These are phyloP conservation scores for Drosophila pandora DNA, from an alignment of 1,140 invertebrate genomes.

Conservation along the genomic window DNA sequence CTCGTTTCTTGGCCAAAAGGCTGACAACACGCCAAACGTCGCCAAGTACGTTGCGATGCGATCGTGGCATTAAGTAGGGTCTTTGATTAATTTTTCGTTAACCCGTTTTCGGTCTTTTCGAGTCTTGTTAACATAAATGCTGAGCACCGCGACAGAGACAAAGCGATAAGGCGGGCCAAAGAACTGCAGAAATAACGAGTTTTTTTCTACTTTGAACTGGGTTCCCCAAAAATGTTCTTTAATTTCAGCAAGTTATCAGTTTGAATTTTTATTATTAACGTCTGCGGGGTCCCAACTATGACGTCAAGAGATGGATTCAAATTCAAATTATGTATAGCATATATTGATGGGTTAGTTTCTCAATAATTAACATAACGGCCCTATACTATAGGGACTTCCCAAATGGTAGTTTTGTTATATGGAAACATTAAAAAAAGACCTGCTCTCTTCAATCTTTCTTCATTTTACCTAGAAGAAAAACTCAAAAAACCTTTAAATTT, in stretches of 20 bases:
- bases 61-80: constrained; percentile 39
- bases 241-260: constrained; percentile 17
- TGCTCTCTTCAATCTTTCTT: no score
- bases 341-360: neutral
- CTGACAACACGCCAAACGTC: constrained; percentile 57
- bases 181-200: constrained; percentile 43
- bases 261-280: constrained; percentile 12
- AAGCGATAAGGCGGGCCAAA: constrained; percentile 26
- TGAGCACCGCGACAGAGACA: constrained; percentile 36
- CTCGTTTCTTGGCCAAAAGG: constrained; percentile 7
- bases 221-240: constrained; percentile 17
- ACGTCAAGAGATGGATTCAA: neutral
- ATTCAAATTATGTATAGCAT: neutral
- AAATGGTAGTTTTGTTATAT: no score
- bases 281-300: neutral
- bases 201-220: constrained; percentile 18
- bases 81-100: constrained; percentile 65
- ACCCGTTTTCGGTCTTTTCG: constrained; percentile 52
- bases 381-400: no score
- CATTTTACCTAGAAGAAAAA: no score
- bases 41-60: constrained; percentile 43
- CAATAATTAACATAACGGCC: neutral
- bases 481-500: no score
- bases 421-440: no score
- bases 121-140: constrained; percentile 53